Base-by-base conservation (phyloP, 2,113 vertebrate genomes). In the Cyanocitta stelleri region DNA sequence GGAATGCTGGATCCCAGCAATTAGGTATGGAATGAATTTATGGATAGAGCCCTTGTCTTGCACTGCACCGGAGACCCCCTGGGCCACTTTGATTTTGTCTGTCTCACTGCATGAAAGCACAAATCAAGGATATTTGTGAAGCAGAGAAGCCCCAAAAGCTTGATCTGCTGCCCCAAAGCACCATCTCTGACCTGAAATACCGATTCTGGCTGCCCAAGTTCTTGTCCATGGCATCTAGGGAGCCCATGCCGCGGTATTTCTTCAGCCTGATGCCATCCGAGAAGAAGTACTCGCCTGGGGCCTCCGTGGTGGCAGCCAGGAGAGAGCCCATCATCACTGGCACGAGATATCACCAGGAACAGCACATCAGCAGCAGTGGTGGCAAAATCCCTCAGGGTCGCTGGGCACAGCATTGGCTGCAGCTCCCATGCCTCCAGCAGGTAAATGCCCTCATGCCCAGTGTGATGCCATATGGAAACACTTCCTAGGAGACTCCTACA, bases 1-100 rank as follows among this genome's bases (percentile, higher is more conserved):
- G 87, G 99, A 99, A 96, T 99, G 99, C 97, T 99, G 99, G 93
- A 99, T 99, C 66, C 99, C 99, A 73, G 98, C 99, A 69, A 99
- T 98, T 96, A 99, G 97, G 97, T 99, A 99, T 1, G 99, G 99
- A 69, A 99, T 97, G 89, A 99, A 99, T 96, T 99, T 99, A 96
- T 99, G 99, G 97, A 99, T 99, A 91, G 99, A 99, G 74, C 99
- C 99, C 96, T 99, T 99, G 97, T 99, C 99, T 92, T 99, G 99
- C 74, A 99, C 98, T 0, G 99, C 99, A 6, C 99, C 99, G 0
- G 99, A 99, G 64, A 99, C 99, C 1, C 99, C 99, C 91, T 99
- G 99, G 74, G 99, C 99, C 55, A 99, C 99, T 97, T 99, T 99
- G 78, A 99, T 99, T 97, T 99, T 99, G 95, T 99, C 99, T 4